phyloP scores from a whole-genome alignment of 1,140 invertebrate genomes.

The Pseudomyrmex cubaensis region DNA sequence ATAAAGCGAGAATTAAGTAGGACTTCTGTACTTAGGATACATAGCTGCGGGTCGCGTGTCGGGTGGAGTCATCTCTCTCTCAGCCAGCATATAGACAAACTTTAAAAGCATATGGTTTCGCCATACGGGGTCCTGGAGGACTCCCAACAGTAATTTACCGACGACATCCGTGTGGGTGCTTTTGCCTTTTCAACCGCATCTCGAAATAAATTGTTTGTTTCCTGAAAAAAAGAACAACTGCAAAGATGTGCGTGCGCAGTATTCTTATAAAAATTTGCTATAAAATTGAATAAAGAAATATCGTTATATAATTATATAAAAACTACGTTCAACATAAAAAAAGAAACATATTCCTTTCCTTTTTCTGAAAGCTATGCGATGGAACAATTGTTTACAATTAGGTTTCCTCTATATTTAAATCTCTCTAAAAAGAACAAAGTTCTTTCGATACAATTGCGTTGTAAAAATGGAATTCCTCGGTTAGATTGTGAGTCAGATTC shows the following conservation, averaged over 20 bases:
- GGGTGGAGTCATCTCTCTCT: conserved; percentile 77
- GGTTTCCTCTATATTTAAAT: too few relatives aligned
- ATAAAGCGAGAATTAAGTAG: conserved; percentile 61
- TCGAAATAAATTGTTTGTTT: neutral
- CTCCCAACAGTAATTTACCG: conserved; percentile 36
- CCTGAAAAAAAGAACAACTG: too few relatives aligned
- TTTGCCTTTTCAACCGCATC: neutral
- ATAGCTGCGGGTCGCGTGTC: conserved; percentile 79
- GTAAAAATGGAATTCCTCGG: neutral
- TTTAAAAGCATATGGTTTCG: conserved; percentile 77
- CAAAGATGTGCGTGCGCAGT: neutral
- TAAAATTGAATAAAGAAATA: too few relatives aligned
- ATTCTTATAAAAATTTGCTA: too few relatives aligned
- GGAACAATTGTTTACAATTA: too few relatives aligned
- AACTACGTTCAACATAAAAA: too few relatives aligned
- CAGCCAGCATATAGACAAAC: conserved; percentile 73
- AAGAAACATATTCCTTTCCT: too few relatives aligned
- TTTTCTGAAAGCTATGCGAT: too few relatives aligned
- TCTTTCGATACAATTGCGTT: too few relatives aligned
- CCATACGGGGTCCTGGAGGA: conserved; percentile 62
- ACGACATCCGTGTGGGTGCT: conserved; percentile 32
- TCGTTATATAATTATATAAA: too few relatives aligned
- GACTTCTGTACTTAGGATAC: conserved; percentile 34
- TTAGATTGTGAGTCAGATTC: neutral
- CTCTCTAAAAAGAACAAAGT: too few relatives aligned